phyloP scores from a whole-genome alignment of 2,113 vertebrate species.

The Corydoras maculifer region DNA sequence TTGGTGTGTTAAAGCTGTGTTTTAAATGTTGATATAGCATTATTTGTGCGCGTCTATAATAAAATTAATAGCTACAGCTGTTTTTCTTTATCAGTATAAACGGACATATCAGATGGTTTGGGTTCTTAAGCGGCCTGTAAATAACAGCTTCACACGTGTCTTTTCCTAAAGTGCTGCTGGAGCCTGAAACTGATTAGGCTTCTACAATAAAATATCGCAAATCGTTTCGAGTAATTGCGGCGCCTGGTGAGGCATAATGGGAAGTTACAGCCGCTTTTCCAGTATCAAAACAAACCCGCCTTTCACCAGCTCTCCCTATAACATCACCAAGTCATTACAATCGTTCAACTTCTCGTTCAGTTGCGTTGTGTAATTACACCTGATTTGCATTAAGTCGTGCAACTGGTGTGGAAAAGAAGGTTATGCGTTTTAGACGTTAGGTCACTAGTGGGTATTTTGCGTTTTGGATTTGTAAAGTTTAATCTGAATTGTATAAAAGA shows the following conservation, averaged over 20 bases:
- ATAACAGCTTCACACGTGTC: conserved; percentile 49
- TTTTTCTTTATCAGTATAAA: too few species aligned
- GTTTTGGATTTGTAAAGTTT: too few species aligned
- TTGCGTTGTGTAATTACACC: not conserved
- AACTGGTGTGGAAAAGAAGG: too few species aligned
- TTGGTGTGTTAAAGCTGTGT: too few species aligned
- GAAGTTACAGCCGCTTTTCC: conserved; percentile 77
- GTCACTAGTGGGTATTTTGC: too few species aligned
- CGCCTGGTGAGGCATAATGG: conserved; percentile 69
- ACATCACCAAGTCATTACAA: not conserved
- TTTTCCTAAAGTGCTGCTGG: conserved; percentile 72
- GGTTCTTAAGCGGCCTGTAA: conserved; percentile 68
- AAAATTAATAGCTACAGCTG: too few species aligned
- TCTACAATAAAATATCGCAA: conserved; percentile 90
- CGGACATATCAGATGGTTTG: not conserved
- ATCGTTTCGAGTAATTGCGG: conserved; percentile 87
- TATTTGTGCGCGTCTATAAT: too few species aligned
- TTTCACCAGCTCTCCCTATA: conserved; percentile 44
- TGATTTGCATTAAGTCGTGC: not conserved
- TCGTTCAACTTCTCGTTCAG: not conserved
- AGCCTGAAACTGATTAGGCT: conserved; percentile 81
- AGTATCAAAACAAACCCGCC: conserved; percentile 62
- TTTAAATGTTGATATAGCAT: too few species aligned
- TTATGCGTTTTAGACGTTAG: too few species aligned
- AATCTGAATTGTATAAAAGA: too few species aligned